phyloP scores from a whole-genome alignment of 2,888 invertebrate species.

The Dynastes hyllus region DNA sequence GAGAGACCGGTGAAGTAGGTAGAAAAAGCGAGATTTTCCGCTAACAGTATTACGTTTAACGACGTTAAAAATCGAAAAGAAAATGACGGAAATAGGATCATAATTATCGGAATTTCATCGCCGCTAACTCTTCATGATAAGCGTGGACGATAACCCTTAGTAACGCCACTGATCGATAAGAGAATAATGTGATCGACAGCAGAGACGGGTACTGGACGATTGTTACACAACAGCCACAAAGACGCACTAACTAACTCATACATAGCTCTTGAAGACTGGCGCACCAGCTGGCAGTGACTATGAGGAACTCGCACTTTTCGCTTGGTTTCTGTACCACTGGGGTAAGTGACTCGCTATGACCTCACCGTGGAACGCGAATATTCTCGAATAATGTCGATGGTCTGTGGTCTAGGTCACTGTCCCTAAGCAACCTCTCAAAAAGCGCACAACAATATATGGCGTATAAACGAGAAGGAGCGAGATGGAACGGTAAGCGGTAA shows the following conservation, averaged over 20 bases:
- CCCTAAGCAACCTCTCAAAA: slow-evolving; percentile 68
- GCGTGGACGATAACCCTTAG: too few relatives aligned
- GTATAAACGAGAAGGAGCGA: not conserved
- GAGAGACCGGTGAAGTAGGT: slow-evolving; percentile 12
- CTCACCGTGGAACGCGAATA: slow-evolving; percentile 68
- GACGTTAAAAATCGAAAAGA: slow-evolving; percentile 36
- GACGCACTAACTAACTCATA: too few relatives aligned
- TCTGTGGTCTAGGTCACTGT: slow-evolving; percentile 67
- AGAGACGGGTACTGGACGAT: too few relatives aligned
- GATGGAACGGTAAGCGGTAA: not conserved
- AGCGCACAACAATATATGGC: slow-evolving; percentile 48
- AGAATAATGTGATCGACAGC: too few relatives aligned
- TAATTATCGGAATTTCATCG: slow-evolving; percentile 39
- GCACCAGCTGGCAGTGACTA: slow-evolving; percentile 44
- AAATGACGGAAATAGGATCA: slow-evolving; percentile 40
- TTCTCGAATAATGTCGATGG: slow-evolving; percentile 60
- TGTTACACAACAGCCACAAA: too few relatives aligned
- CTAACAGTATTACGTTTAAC: slow-evolving; percentile 17
- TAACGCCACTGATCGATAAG: too few relatives aligned
- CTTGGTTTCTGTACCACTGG: slow-evolving; percentile 71
- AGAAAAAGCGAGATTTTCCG: slow-evolving; percentile 28
- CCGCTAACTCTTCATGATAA: not conserved
- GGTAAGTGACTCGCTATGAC: slow-evolving; percentile 81
- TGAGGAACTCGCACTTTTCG: slow-evolving; percentile 61
- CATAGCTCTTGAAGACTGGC: too few relatives aligned